Conservation (phyloP, 2,113 vertebrate genomes). For the Marcusenius ussheri region DNA sequence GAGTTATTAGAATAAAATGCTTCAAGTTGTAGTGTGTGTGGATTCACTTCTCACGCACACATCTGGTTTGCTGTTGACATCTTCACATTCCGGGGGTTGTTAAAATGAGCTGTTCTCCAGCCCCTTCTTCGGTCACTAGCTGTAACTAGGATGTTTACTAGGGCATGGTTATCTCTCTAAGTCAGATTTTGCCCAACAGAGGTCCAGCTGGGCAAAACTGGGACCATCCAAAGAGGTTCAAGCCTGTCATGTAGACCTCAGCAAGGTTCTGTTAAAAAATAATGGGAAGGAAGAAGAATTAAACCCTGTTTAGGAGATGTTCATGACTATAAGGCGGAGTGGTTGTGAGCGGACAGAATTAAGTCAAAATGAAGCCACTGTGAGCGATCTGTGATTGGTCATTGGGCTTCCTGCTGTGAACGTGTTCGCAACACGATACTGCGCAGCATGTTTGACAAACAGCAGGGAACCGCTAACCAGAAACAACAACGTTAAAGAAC, state of each 20-base stretch:
- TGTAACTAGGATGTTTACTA: background rate
- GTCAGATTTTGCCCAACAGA: conserved; percentile 20
- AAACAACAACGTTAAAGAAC: conserved; percentile 13
- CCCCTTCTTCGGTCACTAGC: background rate
- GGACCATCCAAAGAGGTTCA: background rate
- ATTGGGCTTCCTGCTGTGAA: background rate
- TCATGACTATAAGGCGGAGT: background rate
- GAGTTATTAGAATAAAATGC: background rate
- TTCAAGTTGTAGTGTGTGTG: background rate
- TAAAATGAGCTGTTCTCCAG: background rate
- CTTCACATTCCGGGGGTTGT: background rate
- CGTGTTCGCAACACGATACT: background rate
- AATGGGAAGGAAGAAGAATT: background rate
- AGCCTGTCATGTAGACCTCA: background rate
- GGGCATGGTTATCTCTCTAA: conserved; percentile 28
- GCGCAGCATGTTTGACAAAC: background rate
- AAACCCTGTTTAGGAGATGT: background rate
- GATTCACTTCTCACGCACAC: background rate
- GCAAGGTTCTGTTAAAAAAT: background rate
- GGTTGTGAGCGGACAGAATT: background rate
- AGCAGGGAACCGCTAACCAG: background rate
- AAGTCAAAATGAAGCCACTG: background rate
- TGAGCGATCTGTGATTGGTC: background rate
- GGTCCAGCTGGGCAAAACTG: background rate
- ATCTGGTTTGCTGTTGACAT: background rate